These are phyloP conservation scores for Glossophaga mutica DNA, from an alignment of 2,797 vertebrate genomes.

Conservation along the genomic window DNA sequence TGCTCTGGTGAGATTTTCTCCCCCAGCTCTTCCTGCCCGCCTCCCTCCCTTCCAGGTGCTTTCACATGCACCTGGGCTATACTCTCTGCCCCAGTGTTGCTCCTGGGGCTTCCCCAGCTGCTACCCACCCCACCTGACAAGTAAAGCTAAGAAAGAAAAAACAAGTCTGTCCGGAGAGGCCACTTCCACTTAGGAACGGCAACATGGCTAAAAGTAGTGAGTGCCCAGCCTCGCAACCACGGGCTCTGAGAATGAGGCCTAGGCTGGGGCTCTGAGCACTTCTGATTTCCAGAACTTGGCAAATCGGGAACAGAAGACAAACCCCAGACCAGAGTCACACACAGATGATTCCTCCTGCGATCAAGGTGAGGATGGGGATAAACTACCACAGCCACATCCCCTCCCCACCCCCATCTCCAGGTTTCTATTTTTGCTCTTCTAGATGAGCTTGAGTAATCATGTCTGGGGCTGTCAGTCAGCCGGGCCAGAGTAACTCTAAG, in stretches of 20 bases:
- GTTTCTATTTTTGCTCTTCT: neutral
- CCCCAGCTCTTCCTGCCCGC: neutral
- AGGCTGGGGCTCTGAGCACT: neutral
- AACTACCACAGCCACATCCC: neutral
- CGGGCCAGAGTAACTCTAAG: constrained; percentile 49
- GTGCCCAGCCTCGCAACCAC: neutral
- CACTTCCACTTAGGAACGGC: neutral
- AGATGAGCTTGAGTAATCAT: constrained; percentile 17
- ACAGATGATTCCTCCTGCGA: neutral
- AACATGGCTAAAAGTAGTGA: no score
- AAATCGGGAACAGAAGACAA: constrained; percentile 43
- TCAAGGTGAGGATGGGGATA: neutral
- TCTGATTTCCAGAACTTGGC: neutral
- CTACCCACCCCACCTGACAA: neutral
- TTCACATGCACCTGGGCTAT: neutral
- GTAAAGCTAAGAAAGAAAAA: neutral
- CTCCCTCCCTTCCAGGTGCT: neutral
- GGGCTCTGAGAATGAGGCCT: neutral
- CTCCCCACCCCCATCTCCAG: neutral
- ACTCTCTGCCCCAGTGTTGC: no score
- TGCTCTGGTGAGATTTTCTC: neutral
- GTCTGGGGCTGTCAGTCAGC: constrained; percentile 57
- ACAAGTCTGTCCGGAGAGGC: neutral
- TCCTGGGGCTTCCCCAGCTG: neutral
- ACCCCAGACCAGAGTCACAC: neutral